Evolutionary conservation across 2,888 invertebrate genomes (phyloP).

Genomic region (Apodemia hepburni): DNA sequence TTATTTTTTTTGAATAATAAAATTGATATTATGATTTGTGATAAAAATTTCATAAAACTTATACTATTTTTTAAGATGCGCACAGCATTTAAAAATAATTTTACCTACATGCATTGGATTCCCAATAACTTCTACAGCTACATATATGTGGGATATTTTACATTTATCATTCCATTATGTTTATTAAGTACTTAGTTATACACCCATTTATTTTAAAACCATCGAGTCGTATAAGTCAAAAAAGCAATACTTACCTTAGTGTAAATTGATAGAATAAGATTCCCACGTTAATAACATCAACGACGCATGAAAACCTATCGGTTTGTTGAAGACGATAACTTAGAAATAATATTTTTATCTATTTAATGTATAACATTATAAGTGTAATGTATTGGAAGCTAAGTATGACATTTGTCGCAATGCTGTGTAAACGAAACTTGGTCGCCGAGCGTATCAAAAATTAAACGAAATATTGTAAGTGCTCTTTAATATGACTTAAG

Average conservation of each 20-base stretch:
- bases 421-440: not conserved
- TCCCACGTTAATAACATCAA: not conserved
- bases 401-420: not conserved
- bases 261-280: conserved; percentile 7
- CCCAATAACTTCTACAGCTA: not conserved
- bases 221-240: not conserved
- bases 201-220: not conserved
- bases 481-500: not conserved
- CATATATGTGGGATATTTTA: not conserved
- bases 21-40: not conserved
- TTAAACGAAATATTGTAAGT: not conserved
- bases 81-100: no score
- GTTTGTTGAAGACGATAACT: not conserved
- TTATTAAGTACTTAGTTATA: not conserved
- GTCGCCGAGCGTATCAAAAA: not conserved
- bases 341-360: not conserved
- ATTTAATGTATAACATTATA: not conserved
- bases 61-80: no score
- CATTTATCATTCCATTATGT: not conserved
- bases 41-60: not conserved
- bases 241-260: conserved; percentile 7
- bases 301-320: not conserved
- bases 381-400: not conserved
- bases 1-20: conserved; percentile 38
- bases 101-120: no score